Percentiles rank a stretch among this genome's conserved stretches.
Evolutionary conservation across 2,888 invertebrate species (phyloP).

Genomic region (Palloptera scutellata): DNA sequence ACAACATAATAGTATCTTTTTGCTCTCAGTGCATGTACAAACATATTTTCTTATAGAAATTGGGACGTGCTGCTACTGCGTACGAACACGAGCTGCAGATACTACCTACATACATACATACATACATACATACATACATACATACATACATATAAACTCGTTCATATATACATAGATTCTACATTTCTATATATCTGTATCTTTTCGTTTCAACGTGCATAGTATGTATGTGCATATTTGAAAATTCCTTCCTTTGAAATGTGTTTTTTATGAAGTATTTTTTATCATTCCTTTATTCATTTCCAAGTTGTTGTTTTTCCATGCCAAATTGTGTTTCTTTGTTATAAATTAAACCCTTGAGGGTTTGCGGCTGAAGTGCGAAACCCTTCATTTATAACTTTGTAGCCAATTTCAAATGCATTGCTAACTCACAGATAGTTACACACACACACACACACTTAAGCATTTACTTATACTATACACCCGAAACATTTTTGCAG

Average conservation of each 20-base stretch:
- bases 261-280: too few species aligned
- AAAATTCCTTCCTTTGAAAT: too few species aligned
- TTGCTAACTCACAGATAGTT: not conserved
- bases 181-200: too few species aligned
- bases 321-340: slow-evolving; percentile 23
- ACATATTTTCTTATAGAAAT: slow-evolving; percentile 9
- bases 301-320: not conserved
- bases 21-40: too few species aligned
- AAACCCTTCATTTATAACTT: slow-evolving; percentile 16
- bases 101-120: not conserved
- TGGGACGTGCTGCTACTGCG: not conserved
- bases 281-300: too few species aligned
- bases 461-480: not conserved
- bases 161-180: too few species aligned
- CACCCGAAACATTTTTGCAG: too few species aligned
- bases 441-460: not conserved
- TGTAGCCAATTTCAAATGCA: slow-evolving; percentile 1
- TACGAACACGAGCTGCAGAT: not conserved
- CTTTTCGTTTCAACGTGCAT: too few species aligned
- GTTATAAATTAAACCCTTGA: slow-evolving; percentile 29
- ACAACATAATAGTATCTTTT: not conserved
- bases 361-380: slow-evolving; percentile 17
- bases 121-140: not conserved
- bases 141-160: not conserved
- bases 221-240: too few species aligned